A percentile compares a stretch with the other conserved stretches of the same genome.
These are phyloP conservation scores for Hydrotaea cyrtoneurina DNA, from an alignment of 2,888 invertebrate genomes.

Conservation along the genomic window DNA sequence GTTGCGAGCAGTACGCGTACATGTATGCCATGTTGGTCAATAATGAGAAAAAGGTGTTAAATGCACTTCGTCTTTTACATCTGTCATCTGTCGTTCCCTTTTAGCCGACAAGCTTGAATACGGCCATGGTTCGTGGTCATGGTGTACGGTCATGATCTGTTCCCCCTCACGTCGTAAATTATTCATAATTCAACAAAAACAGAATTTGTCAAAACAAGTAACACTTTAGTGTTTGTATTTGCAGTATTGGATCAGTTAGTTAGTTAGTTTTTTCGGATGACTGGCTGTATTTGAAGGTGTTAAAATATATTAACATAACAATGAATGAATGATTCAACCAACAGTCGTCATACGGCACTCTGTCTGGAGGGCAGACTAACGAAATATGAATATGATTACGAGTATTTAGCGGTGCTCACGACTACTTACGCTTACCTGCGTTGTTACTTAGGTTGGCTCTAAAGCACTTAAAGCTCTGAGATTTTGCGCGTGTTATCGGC, in stretches of 20 bases:
- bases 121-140: conserved; percentile 7
- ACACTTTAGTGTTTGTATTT: conserved; percentile 70
- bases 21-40: conserved; percentile 4
- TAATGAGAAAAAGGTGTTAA: conserved; percentile 64
- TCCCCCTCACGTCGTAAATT: neutral
- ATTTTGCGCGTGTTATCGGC: no score
- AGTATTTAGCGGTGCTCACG: no score
- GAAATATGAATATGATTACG: no score
- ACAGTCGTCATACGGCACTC: neutral
- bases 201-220: conserved; percentile 40
- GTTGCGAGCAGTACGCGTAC: neutral
- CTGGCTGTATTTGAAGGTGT: conserved; percentile 73
- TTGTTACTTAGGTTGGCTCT: no score
- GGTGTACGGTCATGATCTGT: neutral
- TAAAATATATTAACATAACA: conserved; percentile 79
- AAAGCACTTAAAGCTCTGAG: no score
- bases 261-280: neutral
- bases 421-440: no score
- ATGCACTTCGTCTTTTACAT: conserved; percentile 44
- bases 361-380: no score
- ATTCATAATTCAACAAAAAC: conserved; percentile 32
- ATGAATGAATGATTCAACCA: conserved; percentile 59
- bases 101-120: neutral
- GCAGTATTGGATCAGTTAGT: conserved; percentile 11
- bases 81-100: conserved; percentile 14